Evolutionary conservation across 2,113 vertebrate genomes (phyloP), one percentile per base, ranked within the genome.

Genomic region (Sander vitreus): DNA sequence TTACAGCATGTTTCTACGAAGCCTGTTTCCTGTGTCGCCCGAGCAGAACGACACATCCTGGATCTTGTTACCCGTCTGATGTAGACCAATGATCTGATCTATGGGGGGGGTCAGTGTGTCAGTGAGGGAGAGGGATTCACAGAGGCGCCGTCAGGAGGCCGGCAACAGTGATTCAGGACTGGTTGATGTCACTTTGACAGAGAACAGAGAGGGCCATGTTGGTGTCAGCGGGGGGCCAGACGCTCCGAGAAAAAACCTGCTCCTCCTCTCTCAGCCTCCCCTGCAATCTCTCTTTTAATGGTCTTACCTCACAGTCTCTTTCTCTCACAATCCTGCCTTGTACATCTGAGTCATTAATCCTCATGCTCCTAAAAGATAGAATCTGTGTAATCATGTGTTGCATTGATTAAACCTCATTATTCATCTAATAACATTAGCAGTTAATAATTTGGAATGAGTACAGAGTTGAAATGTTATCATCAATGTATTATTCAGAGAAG

Each of bases 141-240:
- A 85, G 82, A 72, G 50, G 63, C 51, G 47, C 69, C 30, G 9
- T 59, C 63, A 79, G 77, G 80, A 83, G 66, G 27, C 64, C 62
- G 16, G 73, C 62, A 15, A 72, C 54, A 70, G 67, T 74, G 82
- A 89, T 74, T 88, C 89, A 87, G 82, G 85, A 53, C 88, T 84
- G 84, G 73, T 87, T 90, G 80, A 85, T 93, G 90, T 94, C 93
- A 93, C 86, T 87, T 76, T 94, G 94, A 93, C 89, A 89, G 80
- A 86, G 84, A 93, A 90, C 91, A 91, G 92, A 84, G 57, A 48
- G 68, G 81, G 85, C 87, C 87, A 88, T 93, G 90, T 91, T 83
- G 68, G 75, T 89, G 92, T 93, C 78, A 89, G 83, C 23, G 11
- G 84, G 83, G 70, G 85, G 76, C 58, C 83, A 85, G 85, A 88